Evolutionary conservation across 2,888 invertebrate species (phyloP).

Genomic region (Metalampra italica): DNA sequence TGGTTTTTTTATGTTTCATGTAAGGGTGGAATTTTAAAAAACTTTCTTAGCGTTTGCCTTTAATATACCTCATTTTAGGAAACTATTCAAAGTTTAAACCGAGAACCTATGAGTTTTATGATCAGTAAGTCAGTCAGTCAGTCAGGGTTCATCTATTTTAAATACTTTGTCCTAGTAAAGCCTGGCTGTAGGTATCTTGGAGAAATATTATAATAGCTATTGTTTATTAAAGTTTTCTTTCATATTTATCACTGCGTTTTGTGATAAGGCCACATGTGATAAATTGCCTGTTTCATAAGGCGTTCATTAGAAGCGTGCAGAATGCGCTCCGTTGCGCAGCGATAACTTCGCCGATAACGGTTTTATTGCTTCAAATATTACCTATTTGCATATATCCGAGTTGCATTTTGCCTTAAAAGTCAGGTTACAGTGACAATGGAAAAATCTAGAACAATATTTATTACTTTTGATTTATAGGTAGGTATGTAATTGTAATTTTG

Average conservation of each 20-base stretch:
- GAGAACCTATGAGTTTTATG: too few relatives aligned
- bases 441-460: conserved; percentile 22
- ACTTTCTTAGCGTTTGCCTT: too few relatives aligned
- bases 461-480: conserved; percentile 14
- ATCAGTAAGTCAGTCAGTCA: too few relatives aligned
- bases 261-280: conserved; percentile 73
- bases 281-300: conserved; percentile 78
- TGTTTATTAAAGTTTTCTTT: conserved; percentile 63
- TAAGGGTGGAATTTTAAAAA: too few relatives aligned
- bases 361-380: conserved; percentile 75
- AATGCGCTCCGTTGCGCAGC: conserved; percentile 73
- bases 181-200: conserved; percentile 2
- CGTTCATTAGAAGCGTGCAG: conserved; percentile 76
- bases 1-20: too few relatives aligned
- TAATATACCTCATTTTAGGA: too few relatives aligned
- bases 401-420: conserved; percentile 39
- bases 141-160: too few relatives aligned
- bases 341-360: conserved; percentile 68
- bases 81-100: too few relatives aligned
- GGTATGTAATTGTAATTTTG: background rate
- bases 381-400: conserved; percentile 59
- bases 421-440: conserved; percentile 28
- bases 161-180: too few relatives aligned
- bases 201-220: conserved; percentile 36
- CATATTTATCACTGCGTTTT: conserved; percentile 65